phyloP scores from a whole-genome alignment of 2,113 vertebrate species.

The Hiodon alosoides region DNA sequence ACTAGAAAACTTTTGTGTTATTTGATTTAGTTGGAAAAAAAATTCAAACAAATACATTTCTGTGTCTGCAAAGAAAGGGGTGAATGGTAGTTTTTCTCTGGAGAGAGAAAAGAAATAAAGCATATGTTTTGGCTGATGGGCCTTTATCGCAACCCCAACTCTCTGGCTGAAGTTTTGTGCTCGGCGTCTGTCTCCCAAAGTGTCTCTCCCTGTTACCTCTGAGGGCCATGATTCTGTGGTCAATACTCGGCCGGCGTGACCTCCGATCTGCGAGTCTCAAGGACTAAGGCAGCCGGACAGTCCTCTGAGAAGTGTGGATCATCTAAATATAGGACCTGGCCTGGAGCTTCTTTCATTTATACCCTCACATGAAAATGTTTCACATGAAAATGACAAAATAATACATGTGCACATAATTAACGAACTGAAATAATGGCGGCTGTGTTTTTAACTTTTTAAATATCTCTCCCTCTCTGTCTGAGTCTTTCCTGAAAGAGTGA shows the following conservation, averaged over 20 bases:
- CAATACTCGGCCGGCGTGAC: neutral
- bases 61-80: too few species aligned
- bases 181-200: neutral
- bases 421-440: neutral
- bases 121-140: too few species aligned
- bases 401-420: neutral
- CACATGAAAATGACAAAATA: neutral
- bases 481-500: slow-evolving; percentile 6
- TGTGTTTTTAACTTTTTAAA: neutral
- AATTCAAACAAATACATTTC: too few species aligned
- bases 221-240: slow-evolving; percentile 10
- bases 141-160: too few species aligned
- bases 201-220: slow-evolving; percentile 13
- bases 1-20: too few species aligned
- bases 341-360: slow-evolving; percentile 25
- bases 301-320: slow-evolving; percentile 35
- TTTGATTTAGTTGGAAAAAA: too few species aligned
- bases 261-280: slow-evolving; percentile 16
- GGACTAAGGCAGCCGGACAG: slow-evolving; percentile 38
- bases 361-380: neutral
- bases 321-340: slow-evolving; percentile 36
- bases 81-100: too few species aligned
- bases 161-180: neutral
- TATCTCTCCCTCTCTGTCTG: neutral
- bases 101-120: too few species aligned